Base-by-base conservation (phyloP, 1,140 invertebrate species). In the Dinothrombium tinctorium region DNA sequence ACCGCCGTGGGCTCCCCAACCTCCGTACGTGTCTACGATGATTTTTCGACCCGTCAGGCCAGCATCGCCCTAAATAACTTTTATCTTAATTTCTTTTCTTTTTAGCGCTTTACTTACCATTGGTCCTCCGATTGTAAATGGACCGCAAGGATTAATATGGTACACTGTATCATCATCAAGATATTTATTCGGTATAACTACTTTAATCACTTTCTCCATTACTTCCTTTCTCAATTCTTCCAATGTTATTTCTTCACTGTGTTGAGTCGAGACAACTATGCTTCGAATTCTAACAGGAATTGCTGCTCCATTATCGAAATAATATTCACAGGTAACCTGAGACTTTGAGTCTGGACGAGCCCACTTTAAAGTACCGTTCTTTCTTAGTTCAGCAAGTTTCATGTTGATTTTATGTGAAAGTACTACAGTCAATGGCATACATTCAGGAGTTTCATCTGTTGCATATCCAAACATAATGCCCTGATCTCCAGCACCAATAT, bases 401-500 rank as follows among this genome's bases (percentile, higher is more conserved):
- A 39, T 59, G 52, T 64, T 66, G 3, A 69, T 50, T 48, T 66
- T 58, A 51, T 71, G 68, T 21, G 68, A 62, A 2, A 69, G 53
- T 3, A 65, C 54, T 29, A 69, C 56, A 22, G 68, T 69, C 17
- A 69, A 53, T 24, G 68, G 68, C 68, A 69, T 69, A 39, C 63
- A 65, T 51, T 71, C 68, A 47, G 67, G 64, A 4, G 68, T 70
- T 51, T 69, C 68, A 54, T 69, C 65, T 28, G 52, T 54, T 3
- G 54, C 54, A 46, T 55, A 55, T 5, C 54, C 53, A 43, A 55
- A 55, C 54, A 55, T 54, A 2, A 54, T 32, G 25, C 53, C 87
- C 80, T 98, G 92, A 69, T 99, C 92, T 57, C 94, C 92, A 57
- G 94, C 94, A 54, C 90, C 92, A 54, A 98, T 76, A 65, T 98